Evolutionary conservation across 35 echinoderm and acorn worm genomes (phyloP).

Genomic region (Stichopus chloronotus): DNA sequence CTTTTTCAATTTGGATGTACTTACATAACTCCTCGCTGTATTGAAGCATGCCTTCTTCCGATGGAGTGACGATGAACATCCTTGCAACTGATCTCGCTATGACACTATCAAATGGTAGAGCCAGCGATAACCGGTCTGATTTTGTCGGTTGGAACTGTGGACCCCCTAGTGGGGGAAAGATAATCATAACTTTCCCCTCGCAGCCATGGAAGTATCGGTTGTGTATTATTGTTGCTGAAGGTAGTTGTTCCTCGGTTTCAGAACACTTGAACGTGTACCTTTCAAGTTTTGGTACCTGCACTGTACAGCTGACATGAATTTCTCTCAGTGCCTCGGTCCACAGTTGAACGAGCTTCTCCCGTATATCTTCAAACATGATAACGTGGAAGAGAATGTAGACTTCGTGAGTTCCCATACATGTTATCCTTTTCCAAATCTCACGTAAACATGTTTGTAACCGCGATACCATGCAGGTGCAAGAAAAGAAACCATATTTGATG

Average conservation of each 20-base stretch:
- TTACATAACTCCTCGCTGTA: conserved; percentile 25
- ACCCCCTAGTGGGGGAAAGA: conserved; percentile 29
- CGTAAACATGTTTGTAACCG: background rate
- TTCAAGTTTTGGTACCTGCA: conserved; percentile 15
- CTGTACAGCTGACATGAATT: conserved; percentile 1
- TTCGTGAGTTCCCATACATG: background rate
- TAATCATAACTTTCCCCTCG: conserved; percentile 36
- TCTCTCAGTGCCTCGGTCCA: background rate
- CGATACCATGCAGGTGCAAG: conserved; percentile 10
- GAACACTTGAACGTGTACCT: background rate
- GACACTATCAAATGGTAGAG: conserved; percentile 24
- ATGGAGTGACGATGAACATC: conserved; percentile 22
- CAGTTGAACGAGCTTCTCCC: conserved; percentile 21
- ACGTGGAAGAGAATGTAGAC: conserved; percentile 26
- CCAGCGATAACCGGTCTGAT: background rate
- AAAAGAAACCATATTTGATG: background rate
- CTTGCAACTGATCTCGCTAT: background rate
- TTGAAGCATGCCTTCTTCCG: conserved; percentile 30
- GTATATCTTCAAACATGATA: conserved; percentile 19
- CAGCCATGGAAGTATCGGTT: conserved; percentile 43
- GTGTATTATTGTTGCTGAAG: background rate
- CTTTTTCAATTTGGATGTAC: background rate
- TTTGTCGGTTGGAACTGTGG: conserved; percentile 1
- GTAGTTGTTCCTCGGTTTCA: background rate
- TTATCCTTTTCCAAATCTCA: conserved; percentile 20